Evolutionary conservation across 2,797 vertebrate genomes (phyloP).

Genomic region (Zalophus californianus): DNA sequence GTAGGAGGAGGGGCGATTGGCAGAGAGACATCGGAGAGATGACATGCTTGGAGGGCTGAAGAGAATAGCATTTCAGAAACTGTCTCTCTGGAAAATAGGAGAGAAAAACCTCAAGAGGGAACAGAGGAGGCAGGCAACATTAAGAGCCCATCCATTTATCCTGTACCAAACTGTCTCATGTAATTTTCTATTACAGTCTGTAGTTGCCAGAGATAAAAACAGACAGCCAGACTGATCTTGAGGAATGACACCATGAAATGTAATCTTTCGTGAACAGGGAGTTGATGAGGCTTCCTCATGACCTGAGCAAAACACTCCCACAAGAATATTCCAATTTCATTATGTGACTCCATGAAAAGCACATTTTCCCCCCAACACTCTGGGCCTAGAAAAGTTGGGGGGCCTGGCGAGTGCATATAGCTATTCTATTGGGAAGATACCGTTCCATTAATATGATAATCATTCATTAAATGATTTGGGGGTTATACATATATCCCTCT

Average conservation of each 20-base stretch:
- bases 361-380: neutral
- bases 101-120: neutral
- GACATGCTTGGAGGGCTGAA: neutral
- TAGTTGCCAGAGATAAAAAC: constrained; percentile 2
- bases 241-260: neutral
- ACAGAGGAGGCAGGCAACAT: neutral
- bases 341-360: neutral
- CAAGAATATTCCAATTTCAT: neutral
- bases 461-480: constrained; percentile 2
- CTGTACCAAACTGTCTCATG: neutral
- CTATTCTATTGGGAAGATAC: neutral
- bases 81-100: neutral
- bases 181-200: neutral
- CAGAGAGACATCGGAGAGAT: neutral
- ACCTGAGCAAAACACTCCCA: neutral
- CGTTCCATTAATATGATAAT: neutral
- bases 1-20: neutral
- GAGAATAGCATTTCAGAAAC: neutral
- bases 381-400: neutral
- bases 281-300: neutral
- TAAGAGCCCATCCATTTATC: neutral
- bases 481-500: neutral
- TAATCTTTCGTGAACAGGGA: neutral
- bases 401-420: neutral
- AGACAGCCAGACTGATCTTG: neutral